phyloP scores from a whole-genome alignment of 2,113 vertebrate genomes.

The Anhinga rufa region DNA sequence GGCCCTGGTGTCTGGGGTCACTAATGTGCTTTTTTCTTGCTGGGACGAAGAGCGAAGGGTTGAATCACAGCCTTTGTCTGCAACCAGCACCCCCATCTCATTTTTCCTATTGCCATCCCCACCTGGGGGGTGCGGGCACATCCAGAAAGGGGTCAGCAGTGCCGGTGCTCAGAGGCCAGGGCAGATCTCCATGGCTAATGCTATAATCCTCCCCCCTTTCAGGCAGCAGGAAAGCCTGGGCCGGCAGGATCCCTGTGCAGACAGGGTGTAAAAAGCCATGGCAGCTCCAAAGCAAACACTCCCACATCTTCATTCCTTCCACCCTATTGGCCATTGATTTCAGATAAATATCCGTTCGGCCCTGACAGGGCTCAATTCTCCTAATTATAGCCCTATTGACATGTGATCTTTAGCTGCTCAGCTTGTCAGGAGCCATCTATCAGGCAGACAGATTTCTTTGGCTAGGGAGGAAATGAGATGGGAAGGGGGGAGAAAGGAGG shows the following conservation, averaged over 20 bases:
- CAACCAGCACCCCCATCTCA: background rate
- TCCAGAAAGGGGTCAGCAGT: background rate
- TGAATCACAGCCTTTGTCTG: background rate
- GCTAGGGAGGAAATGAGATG: conserved; percentile 62
- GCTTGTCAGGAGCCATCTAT: conserved; percentile 72
- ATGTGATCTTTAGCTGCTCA: conserved; percentile 68
- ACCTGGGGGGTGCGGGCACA: background rate
- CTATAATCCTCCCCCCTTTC: conserved; percentile 54
- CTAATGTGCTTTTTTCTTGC: background rate
- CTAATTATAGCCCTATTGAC: conserved; percentile 75
- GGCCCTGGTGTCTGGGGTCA: too few species aligned
- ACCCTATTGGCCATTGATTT: conserved; percentile 73
- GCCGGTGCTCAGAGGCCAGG: background rate
- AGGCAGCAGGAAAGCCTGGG: conserved; percentile 40
- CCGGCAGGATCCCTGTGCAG: conserved; percentile 10
- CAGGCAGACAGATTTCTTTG: conserved; percentile 63
- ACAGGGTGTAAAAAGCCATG: conserved; percentile 39
- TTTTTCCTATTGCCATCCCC: background rate
- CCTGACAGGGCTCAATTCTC: conserved; percentile 67
- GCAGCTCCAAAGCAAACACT: conserved; percentile 68
- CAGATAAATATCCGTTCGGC: conserved; percentile 67
- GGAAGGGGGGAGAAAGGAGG: background rate
- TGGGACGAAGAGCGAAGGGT: background rate
- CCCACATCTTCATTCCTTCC: conserved; percentile 70
- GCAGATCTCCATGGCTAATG: conserved; percentile 57